Conservation (phyloP, 64 coral and sea anemone species). For the Pachyseris speciosa region DNA sequence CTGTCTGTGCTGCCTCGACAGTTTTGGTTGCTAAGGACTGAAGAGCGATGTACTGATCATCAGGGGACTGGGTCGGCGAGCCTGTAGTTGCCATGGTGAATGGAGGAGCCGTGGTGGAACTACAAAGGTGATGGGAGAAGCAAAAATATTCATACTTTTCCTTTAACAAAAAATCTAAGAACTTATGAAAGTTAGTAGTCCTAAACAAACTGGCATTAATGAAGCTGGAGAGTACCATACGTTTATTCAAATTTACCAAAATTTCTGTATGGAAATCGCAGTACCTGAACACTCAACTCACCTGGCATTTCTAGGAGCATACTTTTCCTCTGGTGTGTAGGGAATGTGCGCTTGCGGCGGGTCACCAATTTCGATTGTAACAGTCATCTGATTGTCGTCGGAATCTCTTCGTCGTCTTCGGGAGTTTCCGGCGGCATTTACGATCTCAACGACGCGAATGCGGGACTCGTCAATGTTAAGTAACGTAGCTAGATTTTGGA, state of each 20-base stretch:
- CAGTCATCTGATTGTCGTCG: constrained; percentile 23
- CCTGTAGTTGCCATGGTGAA: constrained; percentile 2
- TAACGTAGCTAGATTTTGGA: constrained; percentile 63
- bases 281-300: not conserved
- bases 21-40: constrained; percentile 33
- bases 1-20: constrained; percentile 69
- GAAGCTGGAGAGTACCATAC: no score
- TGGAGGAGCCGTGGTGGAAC: constrained; percentile 3
- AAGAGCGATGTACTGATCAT: constrained; percentile 8
- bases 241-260: no score
- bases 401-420: constrained; percentile 32
- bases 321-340: constrained; percentile 46
- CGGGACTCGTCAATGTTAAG: constrained; percentile 67
- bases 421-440: constrained; percentile 37
- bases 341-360: constrained; percentile 48
- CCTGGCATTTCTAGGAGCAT: not conserved
- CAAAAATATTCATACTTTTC: no score
- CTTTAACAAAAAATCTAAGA: not conserved
- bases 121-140: not conserved
- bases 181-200: not conserved
- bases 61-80: not conserved
- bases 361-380: constrained; percentile 53
- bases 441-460: constrained; percentile 67
- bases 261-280: no score
- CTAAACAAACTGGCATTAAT: not conserved